Base-by-base conservation (phyloP, 1,140 invertebrate species). In the Drosophila guanche region DNA sequence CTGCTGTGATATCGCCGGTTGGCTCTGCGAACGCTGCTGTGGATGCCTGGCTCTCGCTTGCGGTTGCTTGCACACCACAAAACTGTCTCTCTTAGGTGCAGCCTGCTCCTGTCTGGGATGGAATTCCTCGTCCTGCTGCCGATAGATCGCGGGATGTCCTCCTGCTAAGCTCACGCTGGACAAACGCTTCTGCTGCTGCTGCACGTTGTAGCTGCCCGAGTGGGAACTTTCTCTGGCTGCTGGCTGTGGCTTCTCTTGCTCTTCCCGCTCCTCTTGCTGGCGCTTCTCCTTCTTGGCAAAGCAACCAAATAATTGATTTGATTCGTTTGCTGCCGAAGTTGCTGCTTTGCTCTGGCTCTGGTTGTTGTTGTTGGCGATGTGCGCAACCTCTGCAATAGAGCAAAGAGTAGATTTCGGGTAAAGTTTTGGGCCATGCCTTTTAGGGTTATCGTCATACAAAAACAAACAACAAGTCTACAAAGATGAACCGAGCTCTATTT, bases 331-430 rank as follows among this genome's bases (percentile, higher is more conserved):
- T 37, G 1, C 33, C 33, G 33, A 8, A 37, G 10, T 4, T 4
- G 33, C 0, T 86, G 40, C 23, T 59, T 22, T 62, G 59, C 27
- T 67, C 29, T 46, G 47, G 22, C 48, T 84, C 46, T 45, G 59
- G 42, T 25, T 62, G 37, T 72, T 77, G 70, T 79, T 86, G 80
- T 80, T 90, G 89, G 79, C 73, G 81, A 88, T 76, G 81, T 90
- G 79, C 71, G 89, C 86, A 75, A 90, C 89, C 85, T 88, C 89
- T 90, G 89, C 50, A 90, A 90, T 71, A 88, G 78, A 90, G 55
- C 68, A 83, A 74, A 76, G 55, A 90, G 68, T 61, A 86, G 61
- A 86, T 61, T 10, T 71, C 47, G 79, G 65, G 61, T 86, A 70
- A 73, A 85, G 76, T 43, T 68, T 72, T 65, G 72, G 66, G 27